phyloP scores from a whole-genome alignment of 1,140 invertebrate species.

The Globodera rostochiensis region DNA sequence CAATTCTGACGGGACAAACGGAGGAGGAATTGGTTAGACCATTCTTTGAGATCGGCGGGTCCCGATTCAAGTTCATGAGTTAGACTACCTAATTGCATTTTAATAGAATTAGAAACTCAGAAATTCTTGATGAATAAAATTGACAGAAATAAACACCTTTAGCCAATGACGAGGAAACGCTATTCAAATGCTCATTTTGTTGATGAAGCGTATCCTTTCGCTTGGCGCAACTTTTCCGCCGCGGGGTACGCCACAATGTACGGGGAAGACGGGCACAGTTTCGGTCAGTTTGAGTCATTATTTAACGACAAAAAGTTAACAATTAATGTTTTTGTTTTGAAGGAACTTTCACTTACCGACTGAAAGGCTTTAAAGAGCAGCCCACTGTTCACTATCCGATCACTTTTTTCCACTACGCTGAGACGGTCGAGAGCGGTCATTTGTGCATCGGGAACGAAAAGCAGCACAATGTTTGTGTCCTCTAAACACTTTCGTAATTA shows the following conservation, averaged over 20 bases:
- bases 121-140: slow-evolving; percentile 31
- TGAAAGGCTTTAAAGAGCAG: slow-evolving; percentile 81
- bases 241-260: slow-evolving; percentile 77
- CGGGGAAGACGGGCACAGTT: slow-evolving; percentile 81
- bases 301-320: neutral
- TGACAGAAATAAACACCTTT: slow-evolving; percentile 3
- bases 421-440: slow-evolving; percentile 66
- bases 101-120: slow-evolving; percentile 39
- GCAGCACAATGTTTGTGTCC: slow-evolving; percentile 74
- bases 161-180: slow-evolving; percentile 73
- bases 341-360: slow-evolving; percentile 82
- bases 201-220: slow-evolving; percentile 74
- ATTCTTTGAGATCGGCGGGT: slow-evolving; percentile 67
- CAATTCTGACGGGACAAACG: slow-evolving; percentile 82
- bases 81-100: no score
- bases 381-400: slow-evolving; percentile 90
- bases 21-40: slow-evolving; percentile 78
- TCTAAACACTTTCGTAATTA: no score
- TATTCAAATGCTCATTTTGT: slow-evolving; percentile 75
- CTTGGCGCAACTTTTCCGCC: slow-evolving; percentile 68
- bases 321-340: slow-evolving; percentile 17
- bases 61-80: no score
- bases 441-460: slow-evolving; percentile 79
- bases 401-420: slow-evolving; percentile 75
- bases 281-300: slow-evolving; percentile 69